Base-by-base conservation (phyloP, 2,888 invertebrate species). In the Sphecodes monilicornis region DNA sequence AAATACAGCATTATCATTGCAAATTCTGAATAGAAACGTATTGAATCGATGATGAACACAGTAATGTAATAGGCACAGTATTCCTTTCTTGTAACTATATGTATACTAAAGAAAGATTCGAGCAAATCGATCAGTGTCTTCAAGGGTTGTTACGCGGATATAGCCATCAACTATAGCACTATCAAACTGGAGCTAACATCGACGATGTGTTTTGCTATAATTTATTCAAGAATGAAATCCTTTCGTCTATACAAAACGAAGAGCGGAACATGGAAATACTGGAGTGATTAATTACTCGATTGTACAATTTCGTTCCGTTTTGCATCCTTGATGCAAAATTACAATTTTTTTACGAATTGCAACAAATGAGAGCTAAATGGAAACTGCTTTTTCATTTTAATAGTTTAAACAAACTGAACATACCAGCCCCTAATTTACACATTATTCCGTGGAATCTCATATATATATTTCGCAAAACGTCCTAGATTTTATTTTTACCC, bases 81-180 rank as follows among this genome's bases (percentile, higher is more conserved):
- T 69, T 69, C 43, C 69, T 18, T 57, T 46, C n/a, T 60, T 43
- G 46, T 36, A 60, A 66, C 70, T 41, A 32, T 41, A 32, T 39
- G 29, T 43, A 39, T 78, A 66, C 16, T 1, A 3, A 26, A 64
- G 16, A 13, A 54, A 22, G n/a, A 74, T 54, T 46, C 72, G 43
- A 43, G 18, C 13, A 29, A 75, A 80, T 82, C 82, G 75, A 82
- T 82, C 60, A 80, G 32, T 70, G 41, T 18, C 74, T 64, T 82
- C 54, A 57, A 46, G 72, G 73, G 54, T 81, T 79, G 54, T 57
- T 57, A 54, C 60, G 60, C 29, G 60, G 60, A 6, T 60, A 60
- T 57, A 73, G 10, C 22, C 3, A 36, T 18, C 18, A 10, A 8
- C 18, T 32, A 64, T 32, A 64, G 64, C 32, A 18, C 64, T 3